Percentiles rank a stretch among this genome's conserved stretches.
These are phyloP conservation scores for Otolemur garnettii DNA, from an alignment of 2,113 vertebrate species.

Conservation along the genomic window DNA sequence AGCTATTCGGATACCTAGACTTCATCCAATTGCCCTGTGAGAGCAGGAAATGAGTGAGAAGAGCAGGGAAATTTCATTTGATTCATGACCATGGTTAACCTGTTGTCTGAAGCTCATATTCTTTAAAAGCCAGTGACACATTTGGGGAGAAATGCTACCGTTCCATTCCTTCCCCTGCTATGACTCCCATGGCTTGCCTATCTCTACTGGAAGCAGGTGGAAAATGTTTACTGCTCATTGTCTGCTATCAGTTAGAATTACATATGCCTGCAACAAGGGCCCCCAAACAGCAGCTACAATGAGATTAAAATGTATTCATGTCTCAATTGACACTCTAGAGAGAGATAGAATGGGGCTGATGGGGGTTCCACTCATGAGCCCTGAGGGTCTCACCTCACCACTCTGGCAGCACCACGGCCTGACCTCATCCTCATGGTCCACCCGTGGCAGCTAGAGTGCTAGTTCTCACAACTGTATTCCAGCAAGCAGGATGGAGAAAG, in stretches of 20 bases:
- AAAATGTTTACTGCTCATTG: not conserved
- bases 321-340: not conserved
- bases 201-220: not conserved
- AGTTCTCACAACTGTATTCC: not conserved
- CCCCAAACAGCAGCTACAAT: not conserved
- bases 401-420: not conserved
- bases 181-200: not conserved
- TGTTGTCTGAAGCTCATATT: not conserved
- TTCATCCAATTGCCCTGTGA: slow-evolving; percentile 10
- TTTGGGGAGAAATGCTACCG: not conserved
- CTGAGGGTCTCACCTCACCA: not conserved
- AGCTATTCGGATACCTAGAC: slow-evolving; percentile 47
- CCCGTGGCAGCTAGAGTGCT: not conserved
- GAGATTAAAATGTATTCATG: not conserved
- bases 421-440: not conserved
- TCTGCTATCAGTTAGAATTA: not conserved
- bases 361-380: not conserved
- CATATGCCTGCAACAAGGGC: not conserved
- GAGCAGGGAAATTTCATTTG: not conserved
- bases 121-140: slow-evolving; percentile 28
- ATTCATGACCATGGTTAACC: not conserved
- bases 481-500: not conserved
- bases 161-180: not conserved
- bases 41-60: slow-evolving; percentile 49
- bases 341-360: not conserved